Base-by-base conservation (phyloP, 2,797 vertebrate species). In the Tolypeutes matacus region DNA sequence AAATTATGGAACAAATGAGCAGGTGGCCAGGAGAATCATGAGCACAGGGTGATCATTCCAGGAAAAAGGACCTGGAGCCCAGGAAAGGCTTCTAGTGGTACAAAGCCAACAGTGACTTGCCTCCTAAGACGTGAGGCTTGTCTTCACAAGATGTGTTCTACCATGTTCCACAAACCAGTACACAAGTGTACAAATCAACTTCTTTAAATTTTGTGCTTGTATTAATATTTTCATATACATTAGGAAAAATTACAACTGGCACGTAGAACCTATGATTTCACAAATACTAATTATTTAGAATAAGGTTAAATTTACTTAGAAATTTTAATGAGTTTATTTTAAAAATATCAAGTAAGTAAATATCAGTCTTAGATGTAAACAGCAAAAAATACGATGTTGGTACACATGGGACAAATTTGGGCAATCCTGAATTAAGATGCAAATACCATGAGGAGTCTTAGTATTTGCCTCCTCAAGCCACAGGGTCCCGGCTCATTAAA, bases 271-370 rank as follows among this genome's bases (percentile, higher is more conserved):
- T 81, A 20, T 20, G 39, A n/a, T 76, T 86, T 95, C 46, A 89
- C 46, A 56, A 72, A 29, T 31, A 42, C 29, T 51, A 73, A 31
- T 77, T 65, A 78, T 46, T 81, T 92, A 72, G 64, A 72, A 80
- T 14, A 91, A 69, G 34, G 21, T 39, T 73, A 73, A 21, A 34
- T 82, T 58, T 81, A n/a, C 39, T 83, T 53, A n/a, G n/a, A n/a
- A 83, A 90, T 84, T 84, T 39, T 27, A 89, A 81, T 23, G 27
- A 83, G 20, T 75, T 87, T 51, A n/a, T 80, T 86, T 29, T 60
- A 51, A 87, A 89, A 86, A 58, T 17, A 60, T 23, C 34, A 82
- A 75, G 51, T 42, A 73, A 93, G 46, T 13, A 73, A 64, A 8
- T 9, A 8, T 2, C 69, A 64, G 8, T 9, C 18, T 65, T 84